Evolutionary conservation across 2,113 vertebrate genomes (phyloP).

Genomic region (Poicephalus meyeri): DNA sequence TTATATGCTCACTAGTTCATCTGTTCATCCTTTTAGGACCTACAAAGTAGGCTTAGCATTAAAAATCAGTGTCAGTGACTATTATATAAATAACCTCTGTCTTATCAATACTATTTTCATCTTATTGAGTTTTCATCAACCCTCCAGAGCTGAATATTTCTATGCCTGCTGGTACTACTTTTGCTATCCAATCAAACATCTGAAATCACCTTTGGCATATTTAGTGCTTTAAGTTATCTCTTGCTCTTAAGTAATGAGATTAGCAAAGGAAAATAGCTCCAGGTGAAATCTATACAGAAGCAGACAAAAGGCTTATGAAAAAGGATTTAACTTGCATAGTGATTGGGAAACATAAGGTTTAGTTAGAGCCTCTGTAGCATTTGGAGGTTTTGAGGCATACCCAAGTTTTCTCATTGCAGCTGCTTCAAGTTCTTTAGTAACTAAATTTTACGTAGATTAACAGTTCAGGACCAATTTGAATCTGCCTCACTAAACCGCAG

Average conservation of each 20-base stretch:
- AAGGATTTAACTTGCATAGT: not conserved
- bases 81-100: not conserved
- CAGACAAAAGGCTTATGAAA: not conserved
- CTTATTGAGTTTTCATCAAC: not conserved
- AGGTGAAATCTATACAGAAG: not conserved
- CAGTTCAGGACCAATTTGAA: not conserved
- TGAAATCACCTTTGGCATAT: not conserved
- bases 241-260: not conserved
- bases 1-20: not conserved
- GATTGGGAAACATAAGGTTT: not conserved
- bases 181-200: not conserved
- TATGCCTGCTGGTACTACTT: not conserved
- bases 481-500: not conserved
- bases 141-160: not conserved
- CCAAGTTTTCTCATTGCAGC: not conserved
- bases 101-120: not conserved
- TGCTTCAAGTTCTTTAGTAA: not conserved
- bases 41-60: not conserved
- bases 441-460: not conserved
- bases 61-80: not conserved
- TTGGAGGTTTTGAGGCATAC: not conserved
- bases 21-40: not conserved
- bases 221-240: not conserved
- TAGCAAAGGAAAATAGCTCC: constrained; percentile 15
- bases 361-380: not conserved